Evolutionary conservation across 1,140 invertebrate species (phyloP).

Genomic region (Drosophila yakuba): DNA sequence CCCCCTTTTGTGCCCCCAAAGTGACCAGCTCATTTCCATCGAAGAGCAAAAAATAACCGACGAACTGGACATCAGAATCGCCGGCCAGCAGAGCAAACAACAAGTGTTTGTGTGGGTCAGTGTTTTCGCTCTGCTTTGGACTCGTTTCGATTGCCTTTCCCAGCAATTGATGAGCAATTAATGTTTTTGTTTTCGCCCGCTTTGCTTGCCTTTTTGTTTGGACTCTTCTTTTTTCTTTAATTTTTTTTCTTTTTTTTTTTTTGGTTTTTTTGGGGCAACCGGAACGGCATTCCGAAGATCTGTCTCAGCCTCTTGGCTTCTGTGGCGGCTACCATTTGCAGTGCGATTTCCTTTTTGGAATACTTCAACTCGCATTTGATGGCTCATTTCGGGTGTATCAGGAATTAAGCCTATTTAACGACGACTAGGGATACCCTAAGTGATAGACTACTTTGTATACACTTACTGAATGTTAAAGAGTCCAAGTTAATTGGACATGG

Average conservation of each 20-base stretch:
- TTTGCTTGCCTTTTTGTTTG: neutral
- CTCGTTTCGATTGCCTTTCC: slow-evolving; percentile 43
- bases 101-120: slow-evolving; percentile 68
- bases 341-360: slow-evolving; percentile 6
- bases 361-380: slow-evolving; percentile 4
- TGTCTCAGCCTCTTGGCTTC: slow-evolving; percentile 5
- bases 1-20: neutral
- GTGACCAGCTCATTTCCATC: slow-evolving; percentile 6
- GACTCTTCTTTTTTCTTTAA: neutral
- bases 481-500: no score
- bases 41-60: neutral
- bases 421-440: neutral
- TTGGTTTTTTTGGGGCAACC: slow-evolving; percentile 16
- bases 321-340: slow-evolving; percentile 7
- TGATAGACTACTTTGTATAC: no score
- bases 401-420: neutral
- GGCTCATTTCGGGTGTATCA: slow-evolving; percentile 12
- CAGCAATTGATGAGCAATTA: slow-evolving; percentile 71
- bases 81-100: slow-evolving; percentile 34
- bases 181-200: slow-evolving; percentile 28
- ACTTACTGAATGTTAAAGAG: no score
- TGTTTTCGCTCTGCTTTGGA: slow-evolving; percentile 12
- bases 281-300: slow-evolving; percentile 50
- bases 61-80: neutral
- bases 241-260: slow-evolving; percentile 3